phyloP scores from a whole-genome alignment of 2,113 vertebrate species.

The Zosterops hypoxanthus region DNA sequence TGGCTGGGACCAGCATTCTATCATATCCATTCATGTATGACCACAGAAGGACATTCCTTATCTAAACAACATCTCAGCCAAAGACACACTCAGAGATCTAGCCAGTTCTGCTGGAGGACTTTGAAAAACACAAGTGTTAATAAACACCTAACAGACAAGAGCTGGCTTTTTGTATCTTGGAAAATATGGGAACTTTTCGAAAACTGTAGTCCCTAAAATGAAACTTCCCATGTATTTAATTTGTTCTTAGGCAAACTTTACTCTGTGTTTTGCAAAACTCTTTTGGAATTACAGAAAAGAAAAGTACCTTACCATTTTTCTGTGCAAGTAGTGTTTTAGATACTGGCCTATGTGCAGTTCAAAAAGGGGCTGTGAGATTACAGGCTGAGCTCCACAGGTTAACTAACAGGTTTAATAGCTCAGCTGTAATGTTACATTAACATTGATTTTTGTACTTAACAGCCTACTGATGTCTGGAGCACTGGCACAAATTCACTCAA shows the following conservation, averaged over 20 bases:
- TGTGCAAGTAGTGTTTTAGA: neutral
- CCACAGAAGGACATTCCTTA: neutral
- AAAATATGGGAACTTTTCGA: neutral
- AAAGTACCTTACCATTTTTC: neutral
- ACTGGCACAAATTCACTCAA: neutral
- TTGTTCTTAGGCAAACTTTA: neutral
- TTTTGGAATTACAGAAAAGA: neutral
- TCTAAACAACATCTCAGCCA: neutral
- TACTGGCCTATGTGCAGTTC: neutral
- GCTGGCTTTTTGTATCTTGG: neutral
- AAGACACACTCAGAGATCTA: neutral
- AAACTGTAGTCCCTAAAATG: neutral
- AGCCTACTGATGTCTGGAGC: neutral
- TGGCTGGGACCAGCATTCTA: rapidly evolving
- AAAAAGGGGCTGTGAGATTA: neutral
- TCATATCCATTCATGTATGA: neutral
- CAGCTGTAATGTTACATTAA: conserved; percentile 14
- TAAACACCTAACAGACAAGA: neutral
- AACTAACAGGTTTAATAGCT: conserved; percentile 22
- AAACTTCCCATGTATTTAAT: neutral
- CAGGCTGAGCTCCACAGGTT: neutral
- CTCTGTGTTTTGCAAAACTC: neutral
- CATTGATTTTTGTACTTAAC: conserved; percentile 30
- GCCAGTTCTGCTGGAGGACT: neutral
- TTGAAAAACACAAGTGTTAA: neutral